Base-by-base conservation (phyloP, 2,888 invertebrate genomes). In the Philereme vetulata region DNA sequence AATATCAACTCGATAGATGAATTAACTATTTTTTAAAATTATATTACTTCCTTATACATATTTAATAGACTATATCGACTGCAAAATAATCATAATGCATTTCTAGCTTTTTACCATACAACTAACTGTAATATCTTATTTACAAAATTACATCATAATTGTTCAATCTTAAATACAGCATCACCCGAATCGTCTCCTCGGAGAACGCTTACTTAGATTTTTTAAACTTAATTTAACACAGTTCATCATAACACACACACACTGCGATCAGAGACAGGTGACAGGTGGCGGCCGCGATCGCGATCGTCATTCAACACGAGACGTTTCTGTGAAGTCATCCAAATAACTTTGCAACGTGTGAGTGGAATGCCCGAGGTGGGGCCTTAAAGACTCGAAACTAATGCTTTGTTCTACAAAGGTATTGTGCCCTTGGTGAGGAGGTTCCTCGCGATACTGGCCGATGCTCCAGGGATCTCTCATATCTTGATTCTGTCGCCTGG, bases 41-140 rank as follows among this genome's bases (percentile, higher is more conserved):
- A 80, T 76, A 76, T 80, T 81, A 82, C 74, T 77, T 80, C 78
- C 74, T 76, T 80, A 76, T 72, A 79, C 78, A 78, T 80, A 76
- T 81, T 77, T 84, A 79, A 81, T 82, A 85, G 78, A 86, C 82
- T 86, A 67, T 70, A 86, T 84, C 77, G 76, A 81, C 81, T 83
- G 90, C 89, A 88, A 90, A 88, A 88, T 85, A 90, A 89, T 79
- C 78, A 80, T 74, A 85, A 87, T 82, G 87, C 87, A 84, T 79
- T 80, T 77, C 89, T 90, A 91, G 88, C 87, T 85, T 85, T 72
- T 87, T 87, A 89, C 77, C 86, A 86, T 88, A 88, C 7, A 67
- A 67, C 79, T 88, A 88, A 72, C 81, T 89, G 90, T 75, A 85
- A 82, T 87, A 89, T 90, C 85, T 90, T 91, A 90, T 91, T 78